Conservation (phyloP, 1,140 invertebrate genomes). For the Macrostomum lignano region DNA sequence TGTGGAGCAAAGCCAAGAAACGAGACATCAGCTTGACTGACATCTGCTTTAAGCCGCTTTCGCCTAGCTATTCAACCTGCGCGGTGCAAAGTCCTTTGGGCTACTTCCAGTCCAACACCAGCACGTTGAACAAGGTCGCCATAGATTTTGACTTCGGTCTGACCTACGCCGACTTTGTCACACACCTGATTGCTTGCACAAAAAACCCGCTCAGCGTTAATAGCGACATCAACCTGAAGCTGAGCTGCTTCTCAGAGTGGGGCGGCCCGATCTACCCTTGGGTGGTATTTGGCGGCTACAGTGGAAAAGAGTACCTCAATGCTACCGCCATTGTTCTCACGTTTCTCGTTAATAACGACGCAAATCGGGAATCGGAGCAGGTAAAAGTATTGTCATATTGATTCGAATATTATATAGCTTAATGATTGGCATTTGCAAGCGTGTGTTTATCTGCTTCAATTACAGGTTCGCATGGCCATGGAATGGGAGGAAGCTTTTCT, state of each 20-base stretch:
- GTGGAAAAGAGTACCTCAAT: conserved; percentile 39
- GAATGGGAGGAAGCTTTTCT: conserved; percentile 68
- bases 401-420: no score
- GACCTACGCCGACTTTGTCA: no score
- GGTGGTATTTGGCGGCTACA: conserved; percentile 68
- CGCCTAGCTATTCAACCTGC: conserved; percentile 38
- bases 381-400: no score
- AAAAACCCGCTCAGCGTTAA: no score
- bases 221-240: conserved; percentile 12
- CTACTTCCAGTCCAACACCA: conserved; percentile 62
- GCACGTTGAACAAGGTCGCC: no score
- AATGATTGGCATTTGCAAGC: no score
- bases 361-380: conserved; percentile 11
- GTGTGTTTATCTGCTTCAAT: no score
- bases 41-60: conserved; percentile 64
- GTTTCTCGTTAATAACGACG: conserved; percentile 44
- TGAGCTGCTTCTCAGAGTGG: conserved; percentile 48
- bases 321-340: conserved; percentile 61
- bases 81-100: conserved; percentile 61
- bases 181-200: no score
- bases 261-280: conserved; percentile 67
- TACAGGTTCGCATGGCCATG: conserved; percentile 36
- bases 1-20: conserved; percentile 1
- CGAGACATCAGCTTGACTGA: conserved; percentile 36
- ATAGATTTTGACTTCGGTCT: background rate